phyloP scores from a whole-genome alignment of 2,888 invertebrate genomes.

The Microdon myrmicae region DNA sequence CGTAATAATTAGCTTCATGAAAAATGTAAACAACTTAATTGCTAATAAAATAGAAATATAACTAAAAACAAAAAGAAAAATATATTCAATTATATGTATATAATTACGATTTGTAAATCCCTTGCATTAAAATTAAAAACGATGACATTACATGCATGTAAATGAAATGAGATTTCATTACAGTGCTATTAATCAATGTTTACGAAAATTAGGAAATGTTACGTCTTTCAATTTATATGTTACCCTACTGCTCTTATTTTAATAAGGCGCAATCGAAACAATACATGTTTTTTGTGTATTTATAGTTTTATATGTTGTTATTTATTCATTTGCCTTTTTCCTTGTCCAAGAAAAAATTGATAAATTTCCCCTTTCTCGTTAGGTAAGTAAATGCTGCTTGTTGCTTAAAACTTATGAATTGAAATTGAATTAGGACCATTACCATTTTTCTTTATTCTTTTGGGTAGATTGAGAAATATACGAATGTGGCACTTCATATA shows the following conservation, averaged over 20 bases:
- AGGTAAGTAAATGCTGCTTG: slow-evolving; percentile 42
- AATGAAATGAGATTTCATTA: too few relatives aligned
- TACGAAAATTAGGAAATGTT: not conserved
- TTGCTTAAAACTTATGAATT: slow-evolving; percentile 32
- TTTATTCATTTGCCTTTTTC: not conserved
- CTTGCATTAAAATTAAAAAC: slow-evolving; percentile 50
- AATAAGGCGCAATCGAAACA: slow-evolving; percentile 8
- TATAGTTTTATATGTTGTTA: slow-evolving; percentile 1
- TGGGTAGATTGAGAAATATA: too few relatives aligned
- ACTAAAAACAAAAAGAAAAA: slow-evolving; percentile 31
- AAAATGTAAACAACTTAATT: slow-evolving; percentile 27
- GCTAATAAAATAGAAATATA: slow-evolving; percentile 36
- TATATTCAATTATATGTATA: slow-evolving; percentile 14
- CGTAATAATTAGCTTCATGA: too few relatives aligned
- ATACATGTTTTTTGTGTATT: slow-evolving; percentile 16
- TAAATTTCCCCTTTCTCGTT: not conserved
- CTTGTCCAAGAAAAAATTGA: not conserved
- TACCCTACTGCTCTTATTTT: slow-evolving; percentile 6
- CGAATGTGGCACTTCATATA: slow-evolving; percentile 36
- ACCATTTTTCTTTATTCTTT: too few relatives aligned
- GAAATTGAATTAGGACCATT: too few relatives aligned
- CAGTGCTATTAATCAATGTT: too few relatives aligned
- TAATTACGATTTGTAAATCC: slow-evolving; percentile 48
- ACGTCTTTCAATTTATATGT: not conserved
- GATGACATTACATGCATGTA: slow-evolving; percentile 16